Evolutionary conservation across 2,113 vertebrate species (phyloP).

Genomic region (Clupea harengus): DNA sequence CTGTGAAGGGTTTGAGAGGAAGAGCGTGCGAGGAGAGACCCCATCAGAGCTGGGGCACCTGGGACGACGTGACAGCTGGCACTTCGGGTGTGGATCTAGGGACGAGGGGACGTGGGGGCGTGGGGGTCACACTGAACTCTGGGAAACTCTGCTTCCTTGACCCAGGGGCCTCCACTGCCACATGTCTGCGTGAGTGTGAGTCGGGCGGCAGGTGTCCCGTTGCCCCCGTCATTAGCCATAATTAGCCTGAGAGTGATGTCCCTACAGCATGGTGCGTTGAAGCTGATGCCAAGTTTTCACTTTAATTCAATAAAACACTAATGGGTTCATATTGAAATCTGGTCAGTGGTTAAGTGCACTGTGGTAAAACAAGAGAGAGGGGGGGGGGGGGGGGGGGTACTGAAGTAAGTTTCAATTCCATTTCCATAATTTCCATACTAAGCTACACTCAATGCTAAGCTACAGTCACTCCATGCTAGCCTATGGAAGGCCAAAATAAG

Average conservation of each 20-base stretch:
- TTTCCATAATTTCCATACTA: background rate
- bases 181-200: background rate
- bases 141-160: background rate
- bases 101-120: background rate
- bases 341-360: background rate
- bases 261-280: background rate
- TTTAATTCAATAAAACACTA: conserved; percentile 1
- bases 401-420: background rate
- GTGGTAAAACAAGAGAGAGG: background rate
- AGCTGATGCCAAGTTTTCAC: background rate
- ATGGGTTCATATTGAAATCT: background rate
- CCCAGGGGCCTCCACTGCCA: background rate
- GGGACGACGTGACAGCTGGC: background rate
- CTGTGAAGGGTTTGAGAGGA: background rate
- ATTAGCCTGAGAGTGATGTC: background rate
- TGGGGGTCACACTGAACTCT: background rate
- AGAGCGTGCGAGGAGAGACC: background rate
- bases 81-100: background rate
- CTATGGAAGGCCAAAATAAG: background rate
- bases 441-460: background rate
- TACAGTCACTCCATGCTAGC: background rate
- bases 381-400: background rate
- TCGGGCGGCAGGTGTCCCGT: background rate
- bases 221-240: background rate
- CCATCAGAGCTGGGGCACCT: background rate